phyloP scores from a whole-genome alignment of 2,888 invertebrate species.

The Melinaea marsaeus region DNA sequence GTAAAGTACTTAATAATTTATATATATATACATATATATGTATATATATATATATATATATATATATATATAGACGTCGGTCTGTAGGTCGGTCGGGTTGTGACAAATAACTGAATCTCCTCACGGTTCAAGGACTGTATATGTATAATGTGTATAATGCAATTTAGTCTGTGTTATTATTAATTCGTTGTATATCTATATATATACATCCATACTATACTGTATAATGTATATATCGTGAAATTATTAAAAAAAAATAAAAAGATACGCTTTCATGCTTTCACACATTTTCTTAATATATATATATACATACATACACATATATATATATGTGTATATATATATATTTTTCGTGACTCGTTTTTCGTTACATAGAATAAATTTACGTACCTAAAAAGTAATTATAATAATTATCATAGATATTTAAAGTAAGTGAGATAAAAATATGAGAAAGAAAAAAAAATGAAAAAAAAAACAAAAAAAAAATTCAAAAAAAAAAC shows the following conservation, averaged over 20 bases:
- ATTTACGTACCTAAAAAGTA: conserved; percentile 77
- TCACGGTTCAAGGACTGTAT: conserved; percentile 74
- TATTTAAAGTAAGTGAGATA: conserved; percentile 18
- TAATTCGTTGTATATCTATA: conserved; percentile 70
- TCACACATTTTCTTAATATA: conserved; percentile 41
- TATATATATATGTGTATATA: conserved; percentile 31
- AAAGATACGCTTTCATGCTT: conserved; percentile 73
- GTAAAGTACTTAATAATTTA: conserved; percentile 66
- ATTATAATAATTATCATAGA: conserved; percentile 75
- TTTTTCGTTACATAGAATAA: conserved; percentile 76
- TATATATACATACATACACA: too few relatives aligned
- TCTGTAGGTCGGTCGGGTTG: conserved; percentile 55
- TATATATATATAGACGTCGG: conserved; percentile 45
- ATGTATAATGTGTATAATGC: conserved; percentile 70
- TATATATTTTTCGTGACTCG: conserved; percentile 74
- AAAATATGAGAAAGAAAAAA: conserved; percentile 24
- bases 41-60: too few relatives aligned
- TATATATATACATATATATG: too few relatives aligned
- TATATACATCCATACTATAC: conserved; percentile 73
- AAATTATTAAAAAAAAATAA: conserved; percentile 71
- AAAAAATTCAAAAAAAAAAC: conserved; percentile 47
- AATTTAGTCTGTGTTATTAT: conserved; percentile 77
- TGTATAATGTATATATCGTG: conserved; percentile 76
- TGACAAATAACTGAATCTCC: conserved; percentile 71
- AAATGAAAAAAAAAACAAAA: conserved; percentile 50